Percentiles rank a stretch among this genome's conserved stretches.
Conservation (phyloP, 2,888 invertebrate species). For the Lepas anatifera region DNA sequence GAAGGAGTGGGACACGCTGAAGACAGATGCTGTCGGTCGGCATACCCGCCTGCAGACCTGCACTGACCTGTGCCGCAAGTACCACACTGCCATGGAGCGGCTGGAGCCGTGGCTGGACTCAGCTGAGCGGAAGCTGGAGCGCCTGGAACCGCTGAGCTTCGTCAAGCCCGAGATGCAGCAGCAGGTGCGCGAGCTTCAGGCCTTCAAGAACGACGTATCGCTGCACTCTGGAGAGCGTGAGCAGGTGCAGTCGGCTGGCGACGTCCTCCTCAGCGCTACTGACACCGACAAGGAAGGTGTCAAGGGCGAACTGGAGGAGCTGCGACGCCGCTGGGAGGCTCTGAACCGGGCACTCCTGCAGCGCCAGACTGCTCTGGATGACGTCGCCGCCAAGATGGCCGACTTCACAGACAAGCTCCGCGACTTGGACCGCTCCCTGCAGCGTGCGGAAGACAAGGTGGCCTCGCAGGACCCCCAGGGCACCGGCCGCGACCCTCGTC, state of each 20-base stretch:
- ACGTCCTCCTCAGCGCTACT: conserved; percentile 73
- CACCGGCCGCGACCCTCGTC: conserved; percentile 55
- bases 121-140: conserved; percentile 72
- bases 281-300: conserved; percentile 86
- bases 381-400: conserved; percentile 49
- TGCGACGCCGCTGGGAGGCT: conserved; percentile 81
- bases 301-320: conserved; percentile 60
- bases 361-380: conserved; percentile 66
- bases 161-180: conserved; percentile 76
- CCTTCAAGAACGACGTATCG: conserved; percentile 84
- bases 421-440: conserved; percentile 69
- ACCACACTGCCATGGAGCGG: conserved; percentile 66
- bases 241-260: conserved; percentile 70
- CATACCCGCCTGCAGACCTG: conserved; percentile 77
- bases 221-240: conserved; percentile 92
- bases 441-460: conserved; percentile 76
- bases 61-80: conserved; percentile 84
- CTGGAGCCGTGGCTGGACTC: conserved; percentile 80
- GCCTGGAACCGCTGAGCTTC: conserved; percentile 58
- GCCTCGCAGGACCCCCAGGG: conserved; percentile 58
- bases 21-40: conserved; percentile 73
- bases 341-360: conserved; percentile 70
- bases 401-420: conserved; percentile 75
- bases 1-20: conserved; percentile 80
- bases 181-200: conserved; percentile 73